Evolutionary conservation across 2,888 invertebrate genomes (phyloP), one percentile per base, ranked within the genome.

Genomic region (Idaea straminata): DNA sequence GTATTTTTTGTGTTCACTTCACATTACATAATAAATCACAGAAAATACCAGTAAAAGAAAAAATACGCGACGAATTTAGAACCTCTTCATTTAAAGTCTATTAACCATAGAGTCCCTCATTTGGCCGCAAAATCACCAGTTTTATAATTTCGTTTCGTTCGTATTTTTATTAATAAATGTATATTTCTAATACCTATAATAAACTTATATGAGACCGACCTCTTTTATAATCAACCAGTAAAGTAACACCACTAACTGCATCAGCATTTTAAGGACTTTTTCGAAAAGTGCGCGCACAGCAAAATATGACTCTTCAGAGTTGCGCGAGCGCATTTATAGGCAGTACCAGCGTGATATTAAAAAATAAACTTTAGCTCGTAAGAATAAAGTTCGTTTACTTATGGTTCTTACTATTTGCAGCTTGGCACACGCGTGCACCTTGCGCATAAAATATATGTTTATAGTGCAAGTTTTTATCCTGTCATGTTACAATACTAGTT

Each of bases 231-330:
- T 69, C 61, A 66, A 71, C 74, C 77, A 79, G 88, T 84, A 89
- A 89, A 83, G 72, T 71, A 84, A 89, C 82, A 87, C 87, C 81
- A 63, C 73, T 61, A 74, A 77, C 74, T 66, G 74, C 76, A 80
- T 87, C 87, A 87, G 86, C 86, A 71, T 69, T 69, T 66, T 70
- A 69, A 59, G 61, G 59, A 67, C 62, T 38, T 63, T 34, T 57
- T 66, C 67, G 67, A 70, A 77, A 78, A 85, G 76, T 83, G 86
- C 84, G 78, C 74, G 76, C 74, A 69, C 72, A 70, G 81, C 83
- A 79, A 82, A 83, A 83, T 81, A 75, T 77, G 74, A 78, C 77
- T 75, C 77, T 47, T 61, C 59, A n/a, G 61, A 61, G 69, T 67
- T 74, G 72, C 73, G 69, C 69, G 64, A 59, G 62, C 69, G 65